phyloP scores from a whole-genome alignment of 2,888 invertebrate genomes.

The Sicus ferrugineus region DNA sequence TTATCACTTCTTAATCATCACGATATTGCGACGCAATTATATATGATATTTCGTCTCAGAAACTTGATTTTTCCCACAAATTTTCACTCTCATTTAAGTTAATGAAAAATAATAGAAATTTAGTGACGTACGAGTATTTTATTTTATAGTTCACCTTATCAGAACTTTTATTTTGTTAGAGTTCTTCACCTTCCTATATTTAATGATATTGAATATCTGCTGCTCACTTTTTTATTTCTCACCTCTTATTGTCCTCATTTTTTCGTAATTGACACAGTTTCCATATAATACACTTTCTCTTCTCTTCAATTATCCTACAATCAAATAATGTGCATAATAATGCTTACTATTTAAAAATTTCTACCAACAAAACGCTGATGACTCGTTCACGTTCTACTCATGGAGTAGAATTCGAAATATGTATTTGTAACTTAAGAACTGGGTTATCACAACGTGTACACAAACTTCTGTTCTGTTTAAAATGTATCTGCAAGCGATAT shows the following conservation, averaged over 20 bases:
- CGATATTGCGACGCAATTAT: background rate
- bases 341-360: background rate
- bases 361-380: background rate
- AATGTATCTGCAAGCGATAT: too few relatives aligned
- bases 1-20: background rate
- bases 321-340: constrained; percentile 15
- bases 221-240: background rate
- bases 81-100: too few relatives aligned
- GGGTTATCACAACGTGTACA: background rate
- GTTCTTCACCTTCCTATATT: background rate
- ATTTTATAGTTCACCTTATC: too few relatives aligned
- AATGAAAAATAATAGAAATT: too few relatives aligned
- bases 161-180: background rate
- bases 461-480: too few relatives aligned
- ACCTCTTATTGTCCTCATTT: background rate
- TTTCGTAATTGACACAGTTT: constrained; percentile 14
- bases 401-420: background rate
- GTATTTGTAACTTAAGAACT: background rate
- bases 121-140: too few relatives aligned
- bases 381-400: background rate
- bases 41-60: background rate
- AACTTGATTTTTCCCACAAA: too few relatives aligned
- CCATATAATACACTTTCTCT: constrained; percentile 5
- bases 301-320: constrained; percentile 5
- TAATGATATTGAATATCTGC: background rate